These are phyloP conservation scores for Steatornis caripensis DNA, from an alignment of 2,113 vertebrate species.

Conservation along the genomic window DNA sequence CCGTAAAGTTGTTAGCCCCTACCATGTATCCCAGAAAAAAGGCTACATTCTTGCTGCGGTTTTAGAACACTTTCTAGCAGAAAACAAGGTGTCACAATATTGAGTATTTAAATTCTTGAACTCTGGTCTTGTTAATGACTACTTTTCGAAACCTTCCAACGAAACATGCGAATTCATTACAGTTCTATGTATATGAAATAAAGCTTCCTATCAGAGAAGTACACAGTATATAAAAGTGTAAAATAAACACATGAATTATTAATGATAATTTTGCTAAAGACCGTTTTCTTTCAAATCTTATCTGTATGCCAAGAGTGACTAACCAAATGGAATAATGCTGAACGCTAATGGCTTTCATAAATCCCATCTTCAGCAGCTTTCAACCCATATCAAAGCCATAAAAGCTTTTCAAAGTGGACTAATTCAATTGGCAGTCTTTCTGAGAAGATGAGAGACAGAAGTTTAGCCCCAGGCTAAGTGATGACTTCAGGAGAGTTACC, in stretches of 20 bases:
- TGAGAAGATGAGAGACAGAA: background rate
- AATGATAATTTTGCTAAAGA: background rate
- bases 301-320: background rate
- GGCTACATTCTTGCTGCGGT: background rate
- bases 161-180: background rate
- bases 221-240: background rate
- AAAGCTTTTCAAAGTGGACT: slow-evolving; percentile 69
- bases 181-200: background rate
- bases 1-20: background rate
- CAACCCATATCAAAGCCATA: slow-evolving; percentile 63
- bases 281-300: slow-evolving; percentile 30
- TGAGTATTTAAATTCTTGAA: background rate
- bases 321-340: slow-evolving; percentile 51
- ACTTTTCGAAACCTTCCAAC: background rate
- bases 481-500: background rate
- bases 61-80: background rate
- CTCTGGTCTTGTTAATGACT: background rate
- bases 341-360: slow-evolving; percentile 51
- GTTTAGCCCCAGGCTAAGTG: background rate
- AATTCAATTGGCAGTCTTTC: slow-evolving; percentile 52
- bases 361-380: slow-evolving; percentile 54
- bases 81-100: background rate
- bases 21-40: background rate
- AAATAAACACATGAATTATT: background rate
- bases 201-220: background rate